These are phyloP conservation scores for Lucilia sericata DNA, from an alignment of 1,140 invertebrate genomes.

Conservation along the genomic window DNA sequence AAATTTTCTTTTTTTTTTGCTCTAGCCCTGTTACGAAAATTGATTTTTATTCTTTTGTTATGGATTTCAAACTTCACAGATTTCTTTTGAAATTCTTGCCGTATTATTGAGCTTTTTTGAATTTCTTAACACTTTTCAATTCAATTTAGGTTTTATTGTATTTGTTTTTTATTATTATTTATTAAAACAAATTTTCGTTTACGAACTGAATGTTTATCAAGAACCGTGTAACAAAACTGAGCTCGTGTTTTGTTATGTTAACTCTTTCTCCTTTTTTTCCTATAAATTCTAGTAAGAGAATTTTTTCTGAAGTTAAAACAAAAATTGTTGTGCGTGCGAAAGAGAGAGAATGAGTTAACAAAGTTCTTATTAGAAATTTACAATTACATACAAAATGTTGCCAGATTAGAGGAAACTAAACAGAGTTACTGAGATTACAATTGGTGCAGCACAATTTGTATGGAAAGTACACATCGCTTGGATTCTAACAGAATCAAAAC, in stretches of 20 bases:
- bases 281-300: background rate
- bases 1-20: background rate
- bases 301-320: background rate
- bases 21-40: background rate
- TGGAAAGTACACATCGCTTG: too few relatives aligned
- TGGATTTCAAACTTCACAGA: background rate
- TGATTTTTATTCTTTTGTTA: background rate
- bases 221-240: background rate
- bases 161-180: too few relatives aligned
- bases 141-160: background rate
- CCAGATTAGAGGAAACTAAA: background rate
- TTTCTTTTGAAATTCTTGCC: constrained; percentile 14
- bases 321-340: background rate
- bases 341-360: background rate
- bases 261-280: background rate
- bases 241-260: background rate
- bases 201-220: constrained; percentile 3
- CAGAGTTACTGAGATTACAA: too few relatives aligned
- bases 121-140: background rate
- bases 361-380: background rate
- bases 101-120: background rate
- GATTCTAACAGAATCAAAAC: too few relatives aligned
- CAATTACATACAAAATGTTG: background rate
- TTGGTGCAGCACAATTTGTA: too few relatives aligned
- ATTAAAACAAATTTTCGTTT: background rate